These are phyloP conservation scores for Alloscopus bannaensis DNA, from an alignment of 2,888 invertebrate species.

Conservation along the genomic window DNA sequence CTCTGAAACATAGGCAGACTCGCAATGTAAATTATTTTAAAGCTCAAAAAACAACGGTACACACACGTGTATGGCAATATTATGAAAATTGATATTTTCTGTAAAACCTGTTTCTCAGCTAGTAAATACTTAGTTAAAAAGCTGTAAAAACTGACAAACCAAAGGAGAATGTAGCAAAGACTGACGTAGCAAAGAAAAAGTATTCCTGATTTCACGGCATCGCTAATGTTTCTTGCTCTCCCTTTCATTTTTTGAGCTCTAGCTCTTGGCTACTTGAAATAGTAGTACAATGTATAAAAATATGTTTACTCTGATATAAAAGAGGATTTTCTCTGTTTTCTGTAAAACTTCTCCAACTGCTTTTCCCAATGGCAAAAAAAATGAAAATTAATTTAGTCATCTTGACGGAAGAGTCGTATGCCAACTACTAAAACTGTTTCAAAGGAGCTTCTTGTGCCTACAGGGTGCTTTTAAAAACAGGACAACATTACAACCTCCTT, in stretches of 20 bases:
- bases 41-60: too few relatives aligned
- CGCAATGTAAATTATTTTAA: too few relatives aligned
- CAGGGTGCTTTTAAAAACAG: too few relatives aligned
- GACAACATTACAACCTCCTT: too few relatives aligned
- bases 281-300: constrained; percentile 45
- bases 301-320: constrained; percentile 54
- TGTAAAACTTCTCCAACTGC: not conserved
- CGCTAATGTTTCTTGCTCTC: too few relatives aligned
- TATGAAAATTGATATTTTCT: too few relatives aligned
- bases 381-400: not conserved
- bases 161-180: not conserved
- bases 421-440: not conserved
- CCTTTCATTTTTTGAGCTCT: constrained; percentile 4
- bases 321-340: constrained; percentile 31
- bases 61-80: too few relatives aligned
- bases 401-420: not conserved
- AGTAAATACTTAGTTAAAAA: too few relatives aligned
- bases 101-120: too few relatives aligned
- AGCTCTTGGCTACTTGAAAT: not conserved
- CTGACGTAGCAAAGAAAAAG: not conserved
- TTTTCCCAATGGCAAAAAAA: not conserved
- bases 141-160: not conserved
- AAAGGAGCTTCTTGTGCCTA: not conserved
- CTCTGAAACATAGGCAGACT: too few relatives aligned
- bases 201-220: too few relatives aligned